A percentile compares a stretch with the other conserved stretches of the same genome.
Conservation (phyloP, 35 echinoderm and acorn worm genomes). For the Lytechinus pictus region DNA sequence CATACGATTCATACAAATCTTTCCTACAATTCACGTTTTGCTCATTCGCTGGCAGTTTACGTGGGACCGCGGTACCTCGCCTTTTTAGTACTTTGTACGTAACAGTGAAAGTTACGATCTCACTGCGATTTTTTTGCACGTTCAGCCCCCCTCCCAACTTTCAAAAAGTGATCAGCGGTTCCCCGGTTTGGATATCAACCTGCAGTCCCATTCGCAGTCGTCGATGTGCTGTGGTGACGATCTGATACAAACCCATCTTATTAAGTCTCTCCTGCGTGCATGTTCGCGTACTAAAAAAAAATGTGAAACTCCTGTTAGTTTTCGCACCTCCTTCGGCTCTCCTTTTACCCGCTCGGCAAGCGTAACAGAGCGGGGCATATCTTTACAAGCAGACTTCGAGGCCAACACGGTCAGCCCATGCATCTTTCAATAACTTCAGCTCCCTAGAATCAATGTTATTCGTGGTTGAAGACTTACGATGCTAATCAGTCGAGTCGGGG, state of each 20-base stretch:
- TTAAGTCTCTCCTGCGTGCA: background rate
- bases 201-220: background rate
- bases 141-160: too few relatives aligned
- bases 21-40: too few relatives aligned
- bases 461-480: background rate
- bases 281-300: background rate
- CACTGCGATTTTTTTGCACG: too few relatives aligned
- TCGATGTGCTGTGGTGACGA: background rate
- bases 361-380: conserved; percentile 29
- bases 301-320: background rate
- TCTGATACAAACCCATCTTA: background rate
- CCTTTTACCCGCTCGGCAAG: conserved; percentile 20
- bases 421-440: background rate
- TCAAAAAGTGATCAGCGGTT: too few relatives aligned
- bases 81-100: too few relatives aligned
- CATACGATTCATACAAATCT: too few relatives aligned
- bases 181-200: background rate
- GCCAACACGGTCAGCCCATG: background rate
- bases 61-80: too few relatives aligned
- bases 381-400: background rate
- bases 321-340: background rate
- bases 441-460: background rate
- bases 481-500: background rate
- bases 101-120: too few relatives aligned
- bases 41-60: too few relatives aligned